Conservation (phyloP, 37 sponge, comb jelly and placozoan species). For the Bolinopsis microptera region DNA sequence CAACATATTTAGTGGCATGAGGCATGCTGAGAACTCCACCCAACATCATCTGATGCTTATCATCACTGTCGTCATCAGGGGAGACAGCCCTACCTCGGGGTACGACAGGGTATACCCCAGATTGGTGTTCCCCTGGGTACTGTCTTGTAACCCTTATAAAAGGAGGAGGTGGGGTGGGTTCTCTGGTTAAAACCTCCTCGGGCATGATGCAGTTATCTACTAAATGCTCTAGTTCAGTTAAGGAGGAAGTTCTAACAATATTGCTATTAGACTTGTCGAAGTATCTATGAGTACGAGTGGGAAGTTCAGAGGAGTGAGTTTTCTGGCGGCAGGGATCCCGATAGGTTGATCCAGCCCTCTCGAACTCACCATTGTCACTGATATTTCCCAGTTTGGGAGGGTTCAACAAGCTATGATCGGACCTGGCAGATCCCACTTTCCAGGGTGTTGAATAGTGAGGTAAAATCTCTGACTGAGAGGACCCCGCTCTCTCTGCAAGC, state of each 20-base stretch:
- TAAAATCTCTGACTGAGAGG: slow-evolving; percentile 26
- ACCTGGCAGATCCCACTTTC: background rate
- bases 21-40: slow-evolving; percentile 31
- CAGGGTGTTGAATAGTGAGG: background rate
- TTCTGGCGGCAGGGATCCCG: background rate
- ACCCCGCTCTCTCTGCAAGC: background rate
- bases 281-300: background rate
- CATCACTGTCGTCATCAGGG: background rate
- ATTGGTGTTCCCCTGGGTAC: background rate
- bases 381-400: slow-evolving; percentile 8
- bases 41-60: slow-evolving; percentile 17
- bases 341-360: background rate
- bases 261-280: background rate
- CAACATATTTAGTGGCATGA: slow-evolving; percentile 38
- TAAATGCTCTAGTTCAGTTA: slow-evolving; percentile 25
- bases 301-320: no score
- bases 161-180: background rate
- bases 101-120: background rate
- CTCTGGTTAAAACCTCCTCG: background rate
- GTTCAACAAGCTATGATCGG: background rate
- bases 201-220: slow-evolving; percentile 61
- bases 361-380: background rate
- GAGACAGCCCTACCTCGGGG: background rate
- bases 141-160: background rate
- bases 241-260: slow-evolving; percentile 25